Percentiles rank a stretch among this genome's conserved stretches.
Conservation (phyloP, 1,140 invertebrate species). For the Zaprionus davidi region DNA sequence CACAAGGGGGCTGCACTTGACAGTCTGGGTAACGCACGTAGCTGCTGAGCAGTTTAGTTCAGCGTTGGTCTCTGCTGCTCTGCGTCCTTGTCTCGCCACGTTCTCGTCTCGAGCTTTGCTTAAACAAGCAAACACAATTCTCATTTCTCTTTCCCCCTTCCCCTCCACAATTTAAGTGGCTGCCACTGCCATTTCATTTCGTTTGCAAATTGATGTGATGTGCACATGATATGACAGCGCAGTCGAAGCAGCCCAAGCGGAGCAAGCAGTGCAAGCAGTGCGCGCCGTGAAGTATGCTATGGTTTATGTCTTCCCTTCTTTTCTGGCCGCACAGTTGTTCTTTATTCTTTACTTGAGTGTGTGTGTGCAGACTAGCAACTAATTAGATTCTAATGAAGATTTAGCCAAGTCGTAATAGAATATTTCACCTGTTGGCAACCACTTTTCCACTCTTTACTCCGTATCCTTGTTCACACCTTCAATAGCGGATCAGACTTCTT, state of each 20-base stretch:
- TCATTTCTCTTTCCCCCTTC: background rate
- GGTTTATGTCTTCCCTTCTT: slow-evolving; percentile 12
- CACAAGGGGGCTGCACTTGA: slow-evolving; percentile 47
- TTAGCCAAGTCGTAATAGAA: slow-evolving; percentile 22
- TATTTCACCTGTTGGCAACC: slow-evolving; percentile 19
- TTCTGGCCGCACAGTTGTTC: background rate
- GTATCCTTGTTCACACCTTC: background rate
- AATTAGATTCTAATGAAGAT: slow-evolving; percentile 61
- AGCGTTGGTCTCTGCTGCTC: too few species aligned
- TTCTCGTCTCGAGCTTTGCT: slow-evolving; percentile 23
- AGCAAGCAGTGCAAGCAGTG: background rate
- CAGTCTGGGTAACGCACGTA: slow-evolving; percentile 51
- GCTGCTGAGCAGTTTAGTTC: background rate
- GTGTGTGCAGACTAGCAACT: slow-evolving; percentile 23
- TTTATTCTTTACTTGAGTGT: slow-evolving; percentile 16
- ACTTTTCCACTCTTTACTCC: background rate
- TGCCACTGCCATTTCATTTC: slow-evolving; percentile 62
- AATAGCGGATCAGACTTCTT: background rate
- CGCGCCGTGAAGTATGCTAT: slow-evolving; percentile 36
- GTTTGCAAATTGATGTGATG: slow-evolving; percentile 66
- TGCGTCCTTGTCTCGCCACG: background rate
- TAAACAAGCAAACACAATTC: slow-evolving; percentile 53
- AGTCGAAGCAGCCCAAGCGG: background rate
- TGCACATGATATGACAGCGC: slow-evolving; percentile 62
- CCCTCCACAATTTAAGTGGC: slow-evolving; percentile 53